phyloP scores from a whole-genome alignment of 2,888 invertebrate genomes.

The Ochropacha duplaris region DNA sequence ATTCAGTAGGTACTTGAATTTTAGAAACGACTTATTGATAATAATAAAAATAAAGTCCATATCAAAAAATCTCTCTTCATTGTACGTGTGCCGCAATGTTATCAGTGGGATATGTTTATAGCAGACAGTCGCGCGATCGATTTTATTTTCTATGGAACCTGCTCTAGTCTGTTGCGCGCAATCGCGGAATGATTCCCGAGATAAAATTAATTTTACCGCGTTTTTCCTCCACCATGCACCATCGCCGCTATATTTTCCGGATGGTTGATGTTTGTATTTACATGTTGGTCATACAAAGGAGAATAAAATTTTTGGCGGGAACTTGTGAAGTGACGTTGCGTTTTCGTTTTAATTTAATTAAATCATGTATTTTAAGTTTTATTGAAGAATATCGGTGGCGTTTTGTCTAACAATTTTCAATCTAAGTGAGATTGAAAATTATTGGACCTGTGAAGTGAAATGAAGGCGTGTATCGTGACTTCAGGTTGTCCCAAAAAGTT shows the following conservation, averaged over 20 bases:
- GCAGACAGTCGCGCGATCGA: conserved; percentile 27
- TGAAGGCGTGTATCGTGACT: too few relatives aligned
- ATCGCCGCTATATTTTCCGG: conserved; percentile 7
- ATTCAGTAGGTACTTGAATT: conserved; percentile 2
- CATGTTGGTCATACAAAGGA: background rate
- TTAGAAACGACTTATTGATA: background rate
- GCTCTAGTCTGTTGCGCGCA: conserved; percentile 34
- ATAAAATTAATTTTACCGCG: conserved; percentile 19
- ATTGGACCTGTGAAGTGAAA: too few relatives aligned
- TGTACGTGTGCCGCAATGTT: conserved; percentile 8
- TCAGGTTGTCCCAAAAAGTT: too few relatives aligned
- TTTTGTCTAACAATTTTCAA: too few relatives aligned
- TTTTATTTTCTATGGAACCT: conserved; percentile 22
- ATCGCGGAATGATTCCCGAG: conserved; percentile 32
- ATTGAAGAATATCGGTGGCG: too few relatives aligned
- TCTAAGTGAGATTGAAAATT: too few relatives aligned
- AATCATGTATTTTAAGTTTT: too few relatives aligned
- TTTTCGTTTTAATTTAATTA: too few relatives aligned
- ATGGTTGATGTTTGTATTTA: background rate
- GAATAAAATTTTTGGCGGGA: too few relatives aligned
- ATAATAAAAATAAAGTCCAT: background rate
- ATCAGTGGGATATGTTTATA: background rate
- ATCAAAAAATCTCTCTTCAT: background rate
- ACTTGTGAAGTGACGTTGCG: too few relatives aligned
- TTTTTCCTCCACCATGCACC: background rate